Percentiles rank a stretch among this genome's conserved stretches.
phyloP scores from a whole-genome alignment of 1,140 invertebrate genomes.

The Choristoneura fumiferana region DNA sequence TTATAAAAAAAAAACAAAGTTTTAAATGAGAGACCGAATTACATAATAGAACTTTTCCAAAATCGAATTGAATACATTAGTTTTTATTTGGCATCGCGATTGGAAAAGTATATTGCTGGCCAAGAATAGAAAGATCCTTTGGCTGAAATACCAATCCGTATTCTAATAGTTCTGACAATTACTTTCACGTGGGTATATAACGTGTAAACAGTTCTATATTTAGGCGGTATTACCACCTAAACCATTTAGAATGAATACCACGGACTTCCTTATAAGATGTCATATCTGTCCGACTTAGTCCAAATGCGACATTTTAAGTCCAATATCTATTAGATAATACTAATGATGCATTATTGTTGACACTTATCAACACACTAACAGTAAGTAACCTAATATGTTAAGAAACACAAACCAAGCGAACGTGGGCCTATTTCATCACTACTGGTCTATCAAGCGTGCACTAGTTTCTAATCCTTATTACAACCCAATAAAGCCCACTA shows the following conservation, averaged over 20 bases:
- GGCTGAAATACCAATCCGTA: no score
- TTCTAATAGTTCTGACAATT: no score
- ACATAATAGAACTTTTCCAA: no score
- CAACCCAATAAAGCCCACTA: background rate
- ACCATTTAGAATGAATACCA: background rate
- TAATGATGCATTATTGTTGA: slow-evolving; percentile 12
- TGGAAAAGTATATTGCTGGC: no score
- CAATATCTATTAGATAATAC: slow-evolving; percentile 8
- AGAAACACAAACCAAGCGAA: slow-evolving; percentile 8
- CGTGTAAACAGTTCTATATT: no score
- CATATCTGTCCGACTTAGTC: background rate
- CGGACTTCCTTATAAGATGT: background rate
- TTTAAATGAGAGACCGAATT: no score
- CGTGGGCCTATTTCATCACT: slow-evolving; percentile 11
- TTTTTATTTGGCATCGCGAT: no score
- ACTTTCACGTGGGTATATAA: no score
- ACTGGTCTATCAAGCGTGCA: background rate
- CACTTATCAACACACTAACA: background rate
- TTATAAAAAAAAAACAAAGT: no score
- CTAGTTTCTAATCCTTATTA: slow-evolving; percentile 1
- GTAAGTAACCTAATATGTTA: slow-evolving; percentile 6
- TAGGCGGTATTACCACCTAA: no score
- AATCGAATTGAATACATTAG: no score
- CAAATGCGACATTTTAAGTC: background rate
- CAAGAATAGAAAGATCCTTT: no score